Conservation (phyloP, 2,888 invertebrate species). For the Gymnoscelis rufifasciata region DNA sequence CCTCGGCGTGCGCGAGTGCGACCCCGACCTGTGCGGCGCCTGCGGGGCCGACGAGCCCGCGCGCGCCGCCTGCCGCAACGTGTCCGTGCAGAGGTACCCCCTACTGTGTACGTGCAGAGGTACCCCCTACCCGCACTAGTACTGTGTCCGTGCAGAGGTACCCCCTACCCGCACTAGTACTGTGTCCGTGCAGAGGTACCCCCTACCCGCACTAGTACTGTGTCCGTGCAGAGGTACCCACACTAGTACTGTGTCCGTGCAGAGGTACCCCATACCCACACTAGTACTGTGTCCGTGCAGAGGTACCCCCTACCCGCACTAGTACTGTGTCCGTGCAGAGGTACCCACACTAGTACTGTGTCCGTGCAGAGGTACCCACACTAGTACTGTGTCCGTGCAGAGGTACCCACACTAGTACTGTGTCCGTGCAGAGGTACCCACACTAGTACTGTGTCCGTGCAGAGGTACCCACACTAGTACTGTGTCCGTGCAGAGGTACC, state of each 20-base stretch:
- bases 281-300: constrained; percentile 97
- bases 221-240: constrained; percentile 96
- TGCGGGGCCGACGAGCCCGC: constrained; percentile 95
- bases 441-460: too few relatives aligned
- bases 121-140: constrained; percentile 43
- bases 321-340: constrained; percentile 97
- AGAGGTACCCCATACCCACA: constrained; percentile 71
- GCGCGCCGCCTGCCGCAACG: constrained; percentile 85
- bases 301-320: constrained; percentile 99
- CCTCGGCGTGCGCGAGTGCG: constrained; percentile 98
- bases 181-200: too few relatives aligned
- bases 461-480: too few relatives aligned
- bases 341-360: constrained; percentile 89
- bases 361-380: constrained; percentile 80
- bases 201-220: too few relatives aligned
- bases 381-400: too few relatives aligned
- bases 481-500: too few relatives aligned
- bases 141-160: constrained; percentile 74
- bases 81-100: constrained; percentile 82
- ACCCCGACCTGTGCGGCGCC: constrained; percentile 97
- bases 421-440: too few relatives aligned
- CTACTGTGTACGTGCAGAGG: constrained; percentile 80
- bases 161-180: constrained; percentile 83
- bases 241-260: too few relatives aligned
- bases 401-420: too few relatives aligned